Conservation (phyloP, 2,113 vertebrate species). For the Leucopternis melanops region DNA sequence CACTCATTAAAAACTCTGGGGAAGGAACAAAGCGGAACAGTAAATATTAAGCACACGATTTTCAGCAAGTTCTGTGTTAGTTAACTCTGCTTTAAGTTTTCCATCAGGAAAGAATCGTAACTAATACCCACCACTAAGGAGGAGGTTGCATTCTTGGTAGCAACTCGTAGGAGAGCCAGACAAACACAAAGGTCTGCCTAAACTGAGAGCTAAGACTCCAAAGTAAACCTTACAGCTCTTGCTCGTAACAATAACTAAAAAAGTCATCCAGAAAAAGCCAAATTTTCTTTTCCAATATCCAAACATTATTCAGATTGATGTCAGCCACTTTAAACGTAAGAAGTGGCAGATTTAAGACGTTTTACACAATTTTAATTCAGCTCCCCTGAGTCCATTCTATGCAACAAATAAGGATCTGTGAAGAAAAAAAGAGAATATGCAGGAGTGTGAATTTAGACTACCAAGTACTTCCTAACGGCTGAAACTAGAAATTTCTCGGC, state of each 20-base stretch:
- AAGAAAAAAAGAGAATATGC: accelerated
- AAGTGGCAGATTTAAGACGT: neutral
- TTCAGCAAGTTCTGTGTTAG: constrained; percentile 14
- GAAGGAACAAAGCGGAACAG: constrained; percentile 15
- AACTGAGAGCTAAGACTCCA: neutral
- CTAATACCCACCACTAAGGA: neutral
- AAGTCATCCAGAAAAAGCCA: neutral
- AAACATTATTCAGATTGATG: neutral
- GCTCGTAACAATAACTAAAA: neutral
- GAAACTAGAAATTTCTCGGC: neutral
- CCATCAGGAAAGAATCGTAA: neutral
- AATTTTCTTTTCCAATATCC: neutral
- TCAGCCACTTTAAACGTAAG: neutral
- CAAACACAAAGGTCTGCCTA: neutral
- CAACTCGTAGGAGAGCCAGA: neutral
- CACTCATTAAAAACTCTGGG: constrained; percentile 10
- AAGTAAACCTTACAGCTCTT: neutral
- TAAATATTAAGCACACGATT: constrained; percentile 43
- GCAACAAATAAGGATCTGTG: neutral
- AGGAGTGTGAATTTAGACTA: neutral
- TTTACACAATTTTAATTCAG: neutral
- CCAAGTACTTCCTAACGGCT: neutral
- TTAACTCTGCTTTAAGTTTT: constrained; percentile 1
- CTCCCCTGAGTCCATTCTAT: neutral
- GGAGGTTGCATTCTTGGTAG: neutral